Evolutionary conservation across 2,888 invertebrate species (phyloP).

Genomic region (Agrotis clavis): DNA sequence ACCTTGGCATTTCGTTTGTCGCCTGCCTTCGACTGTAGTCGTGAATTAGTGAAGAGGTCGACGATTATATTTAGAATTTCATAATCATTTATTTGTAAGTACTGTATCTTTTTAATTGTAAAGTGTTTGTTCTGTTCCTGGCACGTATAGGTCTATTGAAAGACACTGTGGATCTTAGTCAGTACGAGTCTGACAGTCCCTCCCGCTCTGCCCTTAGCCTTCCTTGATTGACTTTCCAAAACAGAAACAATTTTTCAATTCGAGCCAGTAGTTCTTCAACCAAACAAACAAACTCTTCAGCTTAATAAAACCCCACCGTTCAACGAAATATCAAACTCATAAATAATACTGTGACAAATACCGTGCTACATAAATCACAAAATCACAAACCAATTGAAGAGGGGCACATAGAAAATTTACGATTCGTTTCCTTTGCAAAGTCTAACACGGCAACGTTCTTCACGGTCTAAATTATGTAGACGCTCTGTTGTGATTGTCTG

Average conservation of each 20-base stretch:
- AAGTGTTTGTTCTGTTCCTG: background rate
- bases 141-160: no score
- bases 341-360: constrained; percentile 30
- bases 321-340: background rate
- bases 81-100: constrained; percentile 7
- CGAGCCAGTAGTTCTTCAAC: no score
- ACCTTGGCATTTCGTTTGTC: constrained; percentile 56
- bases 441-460: constrained; percentile 42
- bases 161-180: no score
- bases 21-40: constrained; percentile 3
- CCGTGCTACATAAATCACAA: constrained; percentile 30
- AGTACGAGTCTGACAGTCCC: no score
- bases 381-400: constrained; percentile 31
- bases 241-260: no score
- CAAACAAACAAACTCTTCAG: no score
- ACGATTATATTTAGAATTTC: constrained; percentile 6
- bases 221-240: no score
- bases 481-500: constrained; percentile 35
- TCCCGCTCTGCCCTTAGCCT: no score
- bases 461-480: constrained; percentile 54
- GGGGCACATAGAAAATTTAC: constrained; percentile 43
- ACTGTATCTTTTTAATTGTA: constrained; percentile 1
- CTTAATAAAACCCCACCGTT: background rate
- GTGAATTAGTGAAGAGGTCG: constrained; percentile 27
- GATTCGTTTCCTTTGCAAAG: constrained; percentile 27